Percentiles rank a stretch among this genome's conserved stretches.
Conservation (phyloP, 2,113 vertebrate genomes). For the Brachirus orientalis region DNA sequence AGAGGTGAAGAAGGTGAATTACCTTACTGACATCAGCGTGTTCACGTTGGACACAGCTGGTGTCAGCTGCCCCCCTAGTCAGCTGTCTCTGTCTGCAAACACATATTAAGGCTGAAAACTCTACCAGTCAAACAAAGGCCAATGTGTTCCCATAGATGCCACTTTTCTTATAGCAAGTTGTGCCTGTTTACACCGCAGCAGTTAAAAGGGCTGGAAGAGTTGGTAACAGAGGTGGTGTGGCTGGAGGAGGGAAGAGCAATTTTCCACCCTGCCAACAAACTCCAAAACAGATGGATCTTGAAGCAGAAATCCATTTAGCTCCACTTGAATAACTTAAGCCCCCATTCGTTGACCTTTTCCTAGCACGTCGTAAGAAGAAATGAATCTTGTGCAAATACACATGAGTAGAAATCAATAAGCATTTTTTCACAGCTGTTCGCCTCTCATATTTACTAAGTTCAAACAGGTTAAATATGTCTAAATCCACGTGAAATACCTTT, state of each 20-base stretch:
- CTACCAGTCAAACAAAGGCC: background rate
- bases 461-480: slow-evolving; percentile 57
- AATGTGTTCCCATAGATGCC: slow-evolving; percentile 38
- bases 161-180: slow-evolving; percentile 15
- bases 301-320: slow-evolving; percentile 74
- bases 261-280: slow-evolving; percentile 73
- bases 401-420: slow-evolving; percentile 70
- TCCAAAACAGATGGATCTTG: slow-evolving; percentile 74
- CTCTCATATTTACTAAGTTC: slow-evolving; percentile 47
- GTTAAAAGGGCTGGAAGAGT: background rate
- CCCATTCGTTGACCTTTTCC: slow-evolving; percentile 64
- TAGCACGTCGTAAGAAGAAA: slow-evolving; percentile 63
- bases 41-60: slow-evolving; percentile 11
- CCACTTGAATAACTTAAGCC: slow-evolving; percentile 71
- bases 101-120: background rate
- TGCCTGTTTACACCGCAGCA: slow-evolving; percentile 26
- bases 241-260: slow-evolving; percentile 55
- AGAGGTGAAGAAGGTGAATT: slow-evolving; percentile 39
- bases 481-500: slow-evolving; percentile 46
- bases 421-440: slow-evolving; percentile 53
- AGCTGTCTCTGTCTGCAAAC: slow-evolving; percentile 42
- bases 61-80: slow-evolving; percentile 21
- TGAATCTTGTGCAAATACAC: slow-evolving; percentile 67
- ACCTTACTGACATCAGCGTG: slow-evolving; percentile 43
- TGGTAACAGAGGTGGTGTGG: background rate